A percentile compares a stretch with the other conserved stretches of the same genome.
phyloP scores from a whole-genome alignment of 1,140 invertebrate genomes.

The Listronotus oregonensis region DNA sequence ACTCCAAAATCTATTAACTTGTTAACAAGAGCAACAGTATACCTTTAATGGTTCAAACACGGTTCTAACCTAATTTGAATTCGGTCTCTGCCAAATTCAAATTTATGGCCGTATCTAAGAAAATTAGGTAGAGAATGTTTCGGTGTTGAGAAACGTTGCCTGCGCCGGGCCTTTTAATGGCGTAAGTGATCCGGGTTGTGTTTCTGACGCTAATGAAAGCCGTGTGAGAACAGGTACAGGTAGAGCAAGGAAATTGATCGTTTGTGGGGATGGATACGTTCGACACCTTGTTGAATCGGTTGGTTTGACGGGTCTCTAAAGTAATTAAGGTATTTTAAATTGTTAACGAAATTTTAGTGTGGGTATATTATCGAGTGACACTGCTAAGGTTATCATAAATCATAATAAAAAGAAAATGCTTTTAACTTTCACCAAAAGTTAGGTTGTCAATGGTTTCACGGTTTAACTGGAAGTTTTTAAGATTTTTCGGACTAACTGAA shows the following conservation, averaged over 20 bases:
- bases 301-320: too few species aligned
- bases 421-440: too few species aligned
- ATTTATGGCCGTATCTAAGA: slow-evolving; percentile 24
- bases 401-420: too few species aligned
- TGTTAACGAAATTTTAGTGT: too few species aligned
- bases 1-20: slow-evolving; percentile 15
- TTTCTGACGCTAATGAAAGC: slow-evolving; percentile 30
- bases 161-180: slow-evolving; percentile 3
- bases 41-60: slow-evolving; percentile 18
- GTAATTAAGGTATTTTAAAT: too few species aligned
- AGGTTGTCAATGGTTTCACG: too few species aligned
- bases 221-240: slow-evolving; percentile 21
- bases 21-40: slow-evolving; percentile 22
- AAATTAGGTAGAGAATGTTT: slow-evolving; percentile 28
- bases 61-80: slow-evolving; percentile 19
- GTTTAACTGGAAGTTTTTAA: too few species aligned
- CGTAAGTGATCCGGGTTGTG: slow-evolving; percentile 29
- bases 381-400: too few species aligned
- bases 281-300: too few species aligned
- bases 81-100: slow-evolving; percentile 26
- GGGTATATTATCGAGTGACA: too few species aligned
- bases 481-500: too few species aligned
- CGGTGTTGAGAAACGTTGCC: slow-evolving; percentile 17
- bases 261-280: background rate
- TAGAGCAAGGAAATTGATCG: slow-evolving; percentile 15